Evolutionary conservation across 2,113 vertebrate species (phyloP), one percentile per base, ranked within the genome.

Genomic region (Tragelaphus scriptus): DNA sequence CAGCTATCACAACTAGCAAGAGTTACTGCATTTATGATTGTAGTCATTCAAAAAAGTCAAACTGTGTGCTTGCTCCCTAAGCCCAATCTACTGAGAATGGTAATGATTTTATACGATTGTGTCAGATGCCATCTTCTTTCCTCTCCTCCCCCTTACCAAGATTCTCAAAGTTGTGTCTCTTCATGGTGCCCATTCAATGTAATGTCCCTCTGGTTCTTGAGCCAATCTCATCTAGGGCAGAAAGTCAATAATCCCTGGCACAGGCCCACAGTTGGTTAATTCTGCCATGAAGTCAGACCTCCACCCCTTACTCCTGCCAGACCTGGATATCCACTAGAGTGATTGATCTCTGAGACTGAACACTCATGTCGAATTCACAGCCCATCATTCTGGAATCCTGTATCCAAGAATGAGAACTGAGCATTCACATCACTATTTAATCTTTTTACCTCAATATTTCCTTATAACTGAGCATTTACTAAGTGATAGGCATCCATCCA

Each of bases 1-100:
- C 25, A 86, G 53, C 44, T 75, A 36, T n/a, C 16, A 65, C 2
- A 36, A 95, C 75, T 68, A 82, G 2, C 85, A 28, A 93, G 40
- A 95, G 82, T 55, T 88, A 90, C 11, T 84, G 11, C 40, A 81
- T 88, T 95, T 91, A 68, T 91, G 63, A 80, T 63, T 55, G 5
- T n/a, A 88, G 51, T 88, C 14, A 36, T 95, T 97, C 58, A 91
- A 91, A 93, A 90, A 94, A 89, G 40, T 25, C 53, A 86, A 61
- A 68, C 26, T n/a, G 7, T 75, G 49, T 82, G 19, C 21, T 92
- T 94, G 23, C 13, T 92, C 44, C 91, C 88, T 77, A 65, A 93
- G 23, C 6, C 40, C 77, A 85, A 77, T 44, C 32, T 71, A 75
- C 65, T 71, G 40, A 91, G 32, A 97, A 1, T 55, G n/a, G 85